Percentiles rank a stretch among this genome's conserved stretches.
Evolutionary conservation across 1,140 invertebrate genomes (phyloP).

Genomic region (Neuroterus valhalla): DNA sequence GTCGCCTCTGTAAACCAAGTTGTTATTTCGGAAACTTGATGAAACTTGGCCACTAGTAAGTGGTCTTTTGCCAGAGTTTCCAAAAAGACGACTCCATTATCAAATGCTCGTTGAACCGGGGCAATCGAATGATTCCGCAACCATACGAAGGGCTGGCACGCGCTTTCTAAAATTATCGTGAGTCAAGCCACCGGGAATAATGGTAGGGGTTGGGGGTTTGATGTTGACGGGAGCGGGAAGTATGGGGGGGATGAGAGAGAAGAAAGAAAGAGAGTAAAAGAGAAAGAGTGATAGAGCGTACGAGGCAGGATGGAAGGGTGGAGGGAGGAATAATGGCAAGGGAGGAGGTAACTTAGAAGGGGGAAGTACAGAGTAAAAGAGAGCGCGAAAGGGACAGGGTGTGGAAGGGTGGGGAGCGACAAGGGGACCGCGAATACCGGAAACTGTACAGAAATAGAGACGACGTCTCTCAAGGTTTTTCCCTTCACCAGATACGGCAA

Average conservation of each 20-base stretch:
- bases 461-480: constrained; percentile 59
- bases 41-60: constrained; percentile 4
- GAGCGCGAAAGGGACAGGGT: constrained; percentile 11
- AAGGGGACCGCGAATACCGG: constrained; percentile 66
- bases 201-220: neutral
- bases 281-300: constrained; percentile 19
- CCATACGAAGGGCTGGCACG: constrained; percentile 43
- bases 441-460: constrained; percentile 65
- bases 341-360: neutral
- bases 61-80: neutral
- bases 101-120: constrained; percentile 45
- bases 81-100: constrained; percentile 44
- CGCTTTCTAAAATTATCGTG: constrained; percentile 49
- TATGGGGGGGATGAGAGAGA: neutral
- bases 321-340: no score
- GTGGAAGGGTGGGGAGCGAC: constrained; percentile 39
- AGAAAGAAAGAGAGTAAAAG: neutral
- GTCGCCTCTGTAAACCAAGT: no score
- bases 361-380: constrained; percentile 18
- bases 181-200: constrained; percentile 41
- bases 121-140: constrained; percentile 51
- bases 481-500: constrained; percentile 47
- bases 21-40: neutral
- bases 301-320: neutral
- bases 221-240: neutral